Evolutionary conservation across 2,888 invertebrate genomes (phyloP).

Genomic region (Apomyelois bistriatella): DNA sequence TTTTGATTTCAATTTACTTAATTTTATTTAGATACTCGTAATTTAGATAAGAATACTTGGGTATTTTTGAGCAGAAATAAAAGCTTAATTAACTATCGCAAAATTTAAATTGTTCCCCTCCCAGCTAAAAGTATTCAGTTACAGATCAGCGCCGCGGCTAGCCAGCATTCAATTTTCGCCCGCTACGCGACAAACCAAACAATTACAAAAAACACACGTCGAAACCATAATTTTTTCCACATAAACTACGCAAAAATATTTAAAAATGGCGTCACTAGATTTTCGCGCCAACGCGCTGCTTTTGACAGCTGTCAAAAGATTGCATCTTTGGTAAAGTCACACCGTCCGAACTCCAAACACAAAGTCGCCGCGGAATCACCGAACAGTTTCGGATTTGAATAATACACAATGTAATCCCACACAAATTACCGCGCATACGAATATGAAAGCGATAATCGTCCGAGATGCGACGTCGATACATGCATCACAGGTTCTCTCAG

Average conservation of each 20-base stretch:
- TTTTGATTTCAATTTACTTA: too few relatives aligned
- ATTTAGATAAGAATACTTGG: too few relatives aligned
- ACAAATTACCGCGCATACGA: slow-evolving; percentile 62
- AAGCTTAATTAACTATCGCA: not conserved
- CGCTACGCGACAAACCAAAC: slow-evolving; percentile 71
- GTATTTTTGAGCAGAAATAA: not conserved
- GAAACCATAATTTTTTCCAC: slow-evolving; percentile 73
- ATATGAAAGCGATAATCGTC: slow-evolving; percentile 63
- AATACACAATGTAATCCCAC: slow-evolving; percentile 66
- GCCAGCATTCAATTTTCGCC: slow-evolving; percentile 70
- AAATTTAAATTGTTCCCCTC: slow-evolving; percentile 13
- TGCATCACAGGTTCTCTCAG: slow-evolving; percentile 43
- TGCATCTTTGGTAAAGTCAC: slow-evolving; percentile 58
- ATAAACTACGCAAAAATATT: slow-evolving; percentile 57
- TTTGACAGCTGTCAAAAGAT: slow-evolving; percentile 76
- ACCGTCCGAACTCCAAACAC: slow-evolving; percentile 27
- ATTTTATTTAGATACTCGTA: too few relatives aligned
- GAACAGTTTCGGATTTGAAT: slow-evolving; percentile 47
- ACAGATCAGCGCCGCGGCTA: slow-evolving; percentile 56
- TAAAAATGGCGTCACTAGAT: slow-evolving; percentile 55
- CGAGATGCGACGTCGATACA: slow-evolving; percentile 65
- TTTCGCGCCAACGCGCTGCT: slow-evolving; percentile 68
- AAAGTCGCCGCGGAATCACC: slow-evolving; percentile 32
- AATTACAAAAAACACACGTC: slow-evolving; percentile 72
- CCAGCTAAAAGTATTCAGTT: slow-evolving; percentile 38